Percentiles rank a stretch among this genome's conserved stretches.
These are phyloP conservation scores for Drosophila parvula DNA, from an alignment of 1,140 invertebrate species.

Conservation along the genomic window DNA sequence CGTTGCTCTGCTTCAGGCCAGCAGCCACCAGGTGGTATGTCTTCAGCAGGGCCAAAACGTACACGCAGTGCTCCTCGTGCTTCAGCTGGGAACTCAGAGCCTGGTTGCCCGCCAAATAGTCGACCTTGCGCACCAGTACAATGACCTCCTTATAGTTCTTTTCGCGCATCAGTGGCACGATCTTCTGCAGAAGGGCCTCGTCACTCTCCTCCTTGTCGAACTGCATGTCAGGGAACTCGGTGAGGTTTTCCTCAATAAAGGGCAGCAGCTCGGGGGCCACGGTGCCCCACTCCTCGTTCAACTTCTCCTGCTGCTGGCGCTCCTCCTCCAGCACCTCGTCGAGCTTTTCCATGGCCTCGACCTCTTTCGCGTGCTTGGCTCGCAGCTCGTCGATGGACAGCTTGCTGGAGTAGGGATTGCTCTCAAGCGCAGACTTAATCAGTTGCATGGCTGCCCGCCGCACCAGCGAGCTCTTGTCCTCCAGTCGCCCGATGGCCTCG, in stretches of 20 bases:
- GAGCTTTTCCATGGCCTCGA: conserved; percentile 86
- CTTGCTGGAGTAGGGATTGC: conserved; percentile 89
- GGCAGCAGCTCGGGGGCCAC: conserved; percentile 81
- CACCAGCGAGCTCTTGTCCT: conserved; percentile 91
- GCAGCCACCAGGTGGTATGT: conserved; percentile 70
- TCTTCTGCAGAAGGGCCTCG: conserved; percentile 61
- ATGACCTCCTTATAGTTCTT: conserved; percentile 73
- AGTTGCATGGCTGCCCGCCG: conserved; percentile 91
- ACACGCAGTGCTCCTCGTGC: conserved; percentile 70
- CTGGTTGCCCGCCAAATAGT: conserved; percentile 67
- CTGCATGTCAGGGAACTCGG: conserved; percentile 58
- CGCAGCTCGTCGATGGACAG: conserved; percentile 86
- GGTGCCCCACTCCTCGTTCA: conserved; percentile 81
- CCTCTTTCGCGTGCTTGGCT: conserved; percentile 86
- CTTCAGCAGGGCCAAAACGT: conserved; percentile 67
- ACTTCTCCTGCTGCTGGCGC: conserved; percentile 79
- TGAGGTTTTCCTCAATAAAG: conserved; percentile 83
- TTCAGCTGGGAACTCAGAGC: conserved; percentile 50
- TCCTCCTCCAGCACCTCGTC: conserved; percentile 85
- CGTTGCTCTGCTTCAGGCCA: conserved; percentile 63
- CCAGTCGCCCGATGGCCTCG: conserved; percentile 88
- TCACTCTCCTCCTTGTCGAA: conserved; percentile 77
- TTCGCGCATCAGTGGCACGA: conserved; percentile 55
- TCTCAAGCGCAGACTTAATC: conserved; percentile 89
- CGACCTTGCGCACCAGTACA: conserved; percentile 68